Conservation (phyloP, 2,888 invertebrate genomes). For the Chesias legatella region DNA sequence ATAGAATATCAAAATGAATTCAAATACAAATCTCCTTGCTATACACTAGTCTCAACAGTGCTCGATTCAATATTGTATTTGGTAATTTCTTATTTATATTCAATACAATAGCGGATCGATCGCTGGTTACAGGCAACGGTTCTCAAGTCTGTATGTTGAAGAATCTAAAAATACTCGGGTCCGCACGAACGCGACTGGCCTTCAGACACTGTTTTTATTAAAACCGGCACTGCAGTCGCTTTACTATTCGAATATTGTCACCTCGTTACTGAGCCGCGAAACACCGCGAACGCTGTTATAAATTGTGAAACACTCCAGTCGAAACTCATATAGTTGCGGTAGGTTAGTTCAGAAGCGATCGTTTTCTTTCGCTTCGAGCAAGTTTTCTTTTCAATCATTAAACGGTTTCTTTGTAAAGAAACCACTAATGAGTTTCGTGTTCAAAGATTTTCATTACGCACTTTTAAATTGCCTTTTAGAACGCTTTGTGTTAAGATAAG, state of each 20-base stretch:
- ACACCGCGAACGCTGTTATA: slow-evolving; percentile 7
- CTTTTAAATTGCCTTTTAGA: not conserved
- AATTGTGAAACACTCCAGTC: slow-evolving; percentile 6
- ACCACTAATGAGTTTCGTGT: too few species aligned
- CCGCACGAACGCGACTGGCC: slow-evolving; percentile 39
- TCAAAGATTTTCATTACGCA: not conserved
- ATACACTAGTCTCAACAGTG: too few species aligned
- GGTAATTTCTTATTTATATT: slow-evolving; percentile 20
- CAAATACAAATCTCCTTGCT: too few species aligned
- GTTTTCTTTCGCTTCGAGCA: slow-evolving; percentile 1
- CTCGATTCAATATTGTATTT: slow-evolving; percentile 6
- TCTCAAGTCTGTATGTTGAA: slow-evolving; percentile 17
- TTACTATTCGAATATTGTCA: slow-evolving; percentile 5
- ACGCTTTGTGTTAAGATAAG: not conserved
- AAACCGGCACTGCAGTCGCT: slow-evolving; percentile 21
- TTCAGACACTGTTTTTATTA: slow-evolving; percentile 37
- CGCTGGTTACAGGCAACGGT: slow-evolving; percentile 14
- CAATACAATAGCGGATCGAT: slow-evolving; percentile 24
- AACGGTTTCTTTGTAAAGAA: too few species aligned
- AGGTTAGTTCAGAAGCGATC: slow-evolving; percentile 21
- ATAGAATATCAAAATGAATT: too few species aligned
- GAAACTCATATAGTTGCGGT: slow-evolving; percentile 16
- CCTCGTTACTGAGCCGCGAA: not conserved
- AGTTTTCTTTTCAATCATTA: not conserved
- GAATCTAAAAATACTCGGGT: slow-evolving; percentile 41